Evolutionary conservation across 2,888 invertebrate species (phyloP), one percentile per base, ranked within the genome.

Genomic region (Plebejus argus): DNA sequence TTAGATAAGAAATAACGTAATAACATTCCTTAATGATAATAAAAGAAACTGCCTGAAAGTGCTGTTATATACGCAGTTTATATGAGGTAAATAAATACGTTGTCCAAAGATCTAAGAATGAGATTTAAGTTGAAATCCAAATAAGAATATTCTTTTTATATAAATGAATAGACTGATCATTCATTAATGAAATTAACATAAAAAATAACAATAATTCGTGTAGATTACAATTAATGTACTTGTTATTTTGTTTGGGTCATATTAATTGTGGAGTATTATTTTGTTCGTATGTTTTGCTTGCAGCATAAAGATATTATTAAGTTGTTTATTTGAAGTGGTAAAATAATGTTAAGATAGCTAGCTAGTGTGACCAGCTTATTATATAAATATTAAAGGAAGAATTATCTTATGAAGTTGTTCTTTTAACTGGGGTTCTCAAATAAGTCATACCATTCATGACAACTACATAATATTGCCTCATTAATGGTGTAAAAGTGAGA

Each of bases 21-120:
- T 66, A 66, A 66, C 66, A 66, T 66, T 66, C 66, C 66, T 66
- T 66, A 33, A 28, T 66, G 28, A 66, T 66, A 66, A 66, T 28
- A 66, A 66, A 53, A 53, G 45, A 45, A 53, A 66, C 66, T 66
- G 66, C 28, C 66, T 66, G 7, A 18, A 66, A 66, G 28, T 66
- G 66, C 66, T 66, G 20, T 66, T 28, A 28, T 66, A 33, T 66
- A 18, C 28, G 66, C 66, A 66, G 66, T 66, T 66, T 28, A 15
- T 66, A 66, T 66, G 28, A 33, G 28, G 28, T 66, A 18, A 18
- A 61, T 66, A 18, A 33, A 66, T 20, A 33, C 33, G 6, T 15
- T 28, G 66, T 33, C 66, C 28, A 78, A 28, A 66, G 28, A 66
- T 66, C 10, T 66, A 66, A 66, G 28, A 66, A 23, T 61, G 20